Conservation (phyloP, 2,888 invertebrate genomes). For the Andrena bicolor region DNA sequence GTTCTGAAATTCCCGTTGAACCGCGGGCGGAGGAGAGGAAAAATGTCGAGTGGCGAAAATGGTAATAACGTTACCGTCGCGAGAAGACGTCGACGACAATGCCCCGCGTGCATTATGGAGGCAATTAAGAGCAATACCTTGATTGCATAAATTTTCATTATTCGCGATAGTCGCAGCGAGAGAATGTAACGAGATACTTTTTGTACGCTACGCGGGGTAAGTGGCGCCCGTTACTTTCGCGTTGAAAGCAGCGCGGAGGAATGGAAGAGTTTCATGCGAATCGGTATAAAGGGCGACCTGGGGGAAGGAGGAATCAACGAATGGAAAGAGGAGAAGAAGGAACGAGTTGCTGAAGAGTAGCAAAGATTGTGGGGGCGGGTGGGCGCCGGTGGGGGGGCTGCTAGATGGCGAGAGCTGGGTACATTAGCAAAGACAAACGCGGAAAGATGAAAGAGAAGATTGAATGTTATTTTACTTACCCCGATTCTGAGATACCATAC, state of each 20-base stretch:
- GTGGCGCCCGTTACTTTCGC: not conserved
- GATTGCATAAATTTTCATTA: slow-evolving; percentile 25
- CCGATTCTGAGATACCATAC: no score
- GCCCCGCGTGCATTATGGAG: not conserved
- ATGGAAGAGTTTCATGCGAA: not conserved
- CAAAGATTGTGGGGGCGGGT: not conserved
- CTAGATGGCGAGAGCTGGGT: not conserved
- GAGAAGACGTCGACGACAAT: not conserved
- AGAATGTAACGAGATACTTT: not conserved
- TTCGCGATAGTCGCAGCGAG: not conserved
- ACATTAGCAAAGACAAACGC: slow-evolving; percentile 5
- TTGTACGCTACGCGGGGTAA: not conserved
- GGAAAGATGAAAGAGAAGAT: slow-evolving; percentile 1
- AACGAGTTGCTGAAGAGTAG: not conserved
- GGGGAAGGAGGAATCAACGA: not conserved
- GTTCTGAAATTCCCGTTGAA: not conserved
- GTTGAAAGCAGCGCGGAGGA: not conserved
- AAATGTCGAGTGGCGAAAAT: not conserved
- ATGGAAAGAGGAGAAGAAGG: not conserved
- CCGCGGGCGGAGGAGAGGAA: not conserved
- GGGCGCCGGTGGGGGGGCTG: not conserved
- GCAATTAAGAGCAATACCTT: slow-evolving; percentile 33
- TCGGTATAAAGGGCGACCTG: not conserved
- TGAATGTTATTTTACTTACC: not conserved
- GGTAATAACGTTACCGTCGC: not conserved